These are phyloP conservation scores for Pristionchus arcanus DNA, from an alignment of 2,888 invertebrate genomes.

Conservation along the genomic window DNA sequence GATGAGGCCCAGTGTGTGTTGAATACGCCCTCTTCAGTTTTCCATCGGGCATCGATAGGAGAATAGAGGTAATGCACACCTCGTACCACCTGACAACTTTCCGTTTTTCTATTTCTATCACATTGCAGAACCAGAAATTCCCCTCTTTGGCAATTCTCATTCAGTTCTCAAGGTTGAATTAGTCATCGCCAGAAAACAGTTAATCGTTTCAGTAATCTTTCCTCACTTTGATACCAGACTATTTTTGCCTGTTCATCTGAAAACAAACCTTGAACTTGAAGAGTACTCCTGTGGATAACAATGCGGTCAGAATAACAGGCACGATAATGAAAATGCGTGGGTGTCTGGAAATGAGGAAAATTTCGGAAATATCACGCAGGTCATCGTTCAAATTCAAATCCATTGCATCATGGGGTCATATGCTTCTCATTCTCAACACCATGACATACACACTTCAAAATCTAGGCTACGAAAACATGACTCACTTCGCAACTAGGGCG, in stretches of 20 bases:
- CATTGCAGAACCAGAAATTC: no score
- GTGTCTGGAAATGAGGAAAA: slow-evolving; percentile 60
- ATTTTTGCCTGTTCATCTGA: not conserved
- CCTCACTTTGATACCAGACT: not conserved
- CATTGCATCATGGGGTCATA: no score
- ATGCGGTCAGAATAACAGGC: slow-evolving; percentile 66
- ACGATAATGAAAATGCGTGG: slow-evolving; percentile 74
- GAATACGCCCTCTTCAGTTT: slow-evolving; percentile 71
- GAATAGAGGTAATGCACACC: slow-evolving; percentile 72
- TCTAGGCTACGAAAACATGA: not conserved
- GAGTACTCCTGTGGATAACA: slow-evolving; percentile 67
- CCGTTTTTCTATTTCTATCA: not conserved
- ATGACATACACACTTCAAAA: not conserved
- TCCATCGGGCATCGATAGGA: slow-evolving; percentile 73
- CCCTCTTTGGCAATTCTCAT: not conserved
- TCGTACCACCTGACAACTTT: slow-evolving; percentile 60
- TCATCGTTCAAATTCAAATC: no score
- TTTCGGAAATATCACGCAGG: not conserved
- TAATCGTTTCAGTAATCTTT: not conserved
- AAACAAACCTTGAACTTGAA: slow-evolving; percentile 63
- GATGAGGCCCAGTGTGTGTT: slow-evolving; percentile 69
- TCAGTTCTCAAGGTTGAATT: not conserved
- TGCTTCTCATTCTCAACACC: no score
- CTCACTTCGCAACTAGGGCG: slow-evolving; percentile 69
- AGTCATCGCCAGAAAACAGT: not conserved